Evolutionary conservation across 2,797 vertebrate genomes (phyloP).

Genomic region (Tachyglossus aculeatus): DNA sequence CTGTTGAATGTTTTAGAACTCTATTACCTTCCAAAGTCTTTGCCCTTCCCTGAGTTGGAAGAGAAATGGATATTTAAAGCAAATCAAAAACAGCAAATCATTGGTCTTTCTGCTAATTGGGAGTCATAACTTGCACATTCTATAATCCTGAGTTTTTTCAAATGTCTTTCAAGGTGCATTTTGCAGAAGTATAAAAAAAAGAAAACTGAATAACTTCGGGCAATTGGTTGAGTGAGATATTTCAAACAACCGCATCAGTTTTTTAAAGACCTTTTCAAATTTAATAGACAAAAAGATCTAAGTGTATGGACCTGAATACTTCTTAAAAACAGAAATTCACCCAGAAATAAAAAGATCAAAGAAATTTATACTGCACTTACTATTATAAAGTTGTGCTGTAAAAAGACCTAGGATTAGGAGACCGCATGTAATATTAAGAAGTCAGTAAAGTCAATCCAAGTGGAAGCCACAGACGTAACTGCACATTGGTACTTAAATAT

Average conservation of each 20-base stretch:
- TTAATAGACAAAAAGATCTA: too few species aligned
- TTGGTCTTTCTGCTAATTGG: conserved; percentile 56
- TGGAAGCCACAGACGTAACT: conserved; percentile 30
- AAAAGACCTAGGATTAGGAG: background rate
- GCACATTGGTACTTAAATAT: conserved; percentile 58
- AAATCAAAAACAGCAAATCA: conserved; percentile 68
- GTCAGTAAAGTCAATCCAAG: conserved; percentile 23
- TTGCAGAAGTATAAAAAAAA: conserved; percentile 26
- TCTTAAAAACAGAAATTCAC: background rate
- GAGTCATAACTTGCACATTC: conserved; percentile 54
- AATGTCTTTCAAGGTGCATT: conserved; percentile 35
- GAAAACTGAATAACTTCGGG: too few species aligned
- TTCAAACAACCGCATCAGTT: too few species aligned
- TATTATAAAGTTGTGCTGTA: background rate
- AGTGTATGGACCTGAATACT: too few species aligned
- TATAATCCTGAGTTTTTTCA: conserved; percentile 48
- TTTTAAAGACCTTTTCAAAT: too few species aligned
- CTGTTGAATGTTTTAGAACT: conserved; percentile 58
- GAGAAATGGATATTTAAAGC: conserved; percentile 63
- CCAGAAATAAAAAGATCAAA: background rate
- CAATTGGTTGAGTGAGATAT: too few species aligned
- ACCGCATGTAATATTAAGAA: conserved; percentile 2
- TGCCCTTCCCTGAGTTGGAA: conserved; percentile 61
- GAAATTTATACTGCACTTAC: background rate
- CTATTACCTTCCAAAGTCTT: conserved; percentile 64